phyloP scores from a whole-genome alignment of 53 echinoderm and acorn worm species.

The Temnopleurus reevesii region DNA sequence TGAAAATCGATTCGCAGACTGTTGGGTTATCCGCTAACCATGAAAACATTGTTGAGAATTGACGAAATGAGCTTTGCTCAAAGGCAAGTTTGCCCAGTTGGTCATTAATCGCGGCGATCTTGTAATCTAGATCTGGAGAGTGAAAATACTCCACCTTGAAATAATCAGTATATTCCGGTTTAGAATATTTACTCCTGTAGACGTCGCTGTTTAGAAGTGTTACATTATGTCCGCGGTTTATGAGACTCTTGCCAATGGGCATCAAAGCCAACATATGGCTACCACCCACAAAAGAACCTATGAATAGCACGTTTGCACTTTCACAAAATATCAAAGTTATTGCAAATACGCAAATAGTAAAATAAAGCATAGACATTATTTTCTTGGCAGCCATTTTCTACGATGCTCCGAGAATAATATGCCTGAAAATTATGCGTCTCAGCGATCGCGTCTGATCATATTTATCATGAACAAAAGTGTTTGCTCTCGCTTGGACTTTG shows the following conservation, averaged over 20 bases:
- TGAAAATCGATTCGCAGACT: background rate
- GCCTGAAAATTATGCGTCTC: no score
- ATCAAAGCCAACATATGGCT: constrained; percentile 11
- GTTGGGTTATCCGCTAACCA: background rate
- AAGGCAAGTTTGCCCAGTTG: background rate
- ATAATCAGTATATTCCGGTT: background rate
- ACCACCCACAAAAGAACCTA: background rate
- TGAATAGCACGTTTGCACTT: background rate
- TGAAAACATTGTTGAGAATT: background rate
- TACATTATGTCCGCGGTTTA: background rate
- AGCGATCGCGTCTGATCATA: no score
- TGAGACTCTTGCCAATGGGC: background rate
- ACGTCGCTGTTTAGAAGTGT: background rate
- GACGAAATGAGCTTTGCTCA: background rate
- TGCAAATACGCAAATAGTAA: background rate
- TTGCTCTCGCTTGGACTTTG: no score
- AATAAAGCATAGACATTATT: background rate
- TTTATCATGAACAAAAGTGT: no score
- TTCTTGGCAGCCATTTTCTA: background rate
- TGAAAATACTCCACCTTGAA: background rate
- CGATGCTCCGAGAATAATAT: background rate
- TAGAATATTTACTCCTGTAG: background rate
- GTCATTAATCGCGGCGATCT: background rate
- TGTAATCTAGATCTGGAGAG: background rate
- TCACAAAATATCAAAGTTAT: background rate